Percentiles rank a stretch among this genome's conserved stretches.
Evolutionary conservation across 2,113 vertebrate species (phyloP).

Genomic region (Acinonyx jubatus): DNA sequence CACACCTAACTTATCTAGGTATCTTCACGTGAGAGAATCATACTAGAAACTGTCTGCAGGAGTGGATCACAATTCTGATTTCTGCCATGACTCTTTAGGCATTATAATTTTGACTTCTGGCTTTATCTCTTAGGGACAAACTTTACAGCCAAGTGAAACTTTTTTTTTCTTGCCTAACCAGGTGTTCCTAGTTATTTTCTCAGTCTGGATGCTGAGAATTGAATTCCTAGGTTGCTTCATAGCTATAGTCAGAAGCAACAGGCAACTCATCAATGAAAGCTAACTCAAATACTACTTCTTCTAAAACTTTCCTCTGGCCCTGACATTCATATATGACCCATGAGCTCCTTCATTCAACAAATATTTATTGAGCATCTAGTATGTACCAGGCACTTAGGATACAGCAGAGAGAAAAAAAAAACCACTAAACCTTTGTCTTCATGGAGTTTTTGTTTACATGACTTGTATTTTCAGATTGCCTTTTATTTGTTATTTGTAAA

Average conservation of each 20-base stretch:
- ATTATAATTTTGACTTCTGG: background rate
- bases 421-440: background rate
- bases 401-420: background rate
- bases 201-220: background rate
- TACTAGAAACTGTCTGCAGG: background rate
- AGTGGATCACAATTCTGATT: background rate
- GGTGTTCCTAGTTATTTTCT: background rate
- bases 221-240: background rate
- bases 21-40: background rate
- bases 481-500: background rate
- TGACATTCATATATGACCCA: background rate
- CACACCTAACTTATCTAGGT: background rate
- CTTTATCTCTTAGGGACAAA: background rate
- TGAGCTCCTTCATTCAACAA: background rate
- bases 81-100: background rate
- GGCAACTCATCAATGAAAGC: background rate
- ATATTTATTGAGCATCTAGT: background rate
- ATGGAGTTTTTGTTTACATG: background rate
- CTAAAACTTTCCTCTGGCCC: background rate
- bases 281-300: background rate
- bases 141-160: background rate
- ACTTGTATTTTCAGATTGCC: background rate
- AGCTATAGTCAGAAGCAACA: background rate
- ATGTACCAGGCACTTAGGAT: background rate
- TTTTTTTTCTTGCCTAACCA: background rate